Conservation (phyloP, 2,113 vertebrate species). For the Ceyx cyanopectus region DNA sequence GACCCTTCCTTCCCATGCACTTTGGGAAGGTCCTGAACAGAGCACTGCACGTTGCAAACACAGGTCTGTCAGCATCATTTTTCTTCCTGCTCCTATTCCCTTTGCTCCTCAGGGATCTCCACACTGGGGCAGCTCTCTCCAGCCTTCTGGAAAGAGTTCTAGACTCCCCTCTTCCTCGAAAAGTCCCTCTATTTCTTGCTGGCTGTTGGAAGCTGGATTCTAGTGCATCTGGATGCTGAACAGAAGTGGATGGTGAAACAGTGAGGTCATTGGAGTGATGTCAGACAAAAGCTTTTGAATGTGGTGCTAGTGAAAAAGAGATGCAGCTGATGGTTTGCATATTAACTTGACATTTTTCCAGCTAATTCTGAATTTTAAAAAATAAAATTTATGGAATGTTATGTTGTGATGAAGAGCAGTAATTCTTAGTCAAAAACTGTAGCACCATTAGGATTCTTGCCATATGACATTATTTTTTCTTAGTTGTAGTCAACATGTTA, state of each 20-base stretch:
- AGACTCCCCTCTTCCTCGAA: neutral
- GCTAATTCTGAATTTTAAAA: neutral
- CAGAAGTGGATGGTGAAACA: neutral
- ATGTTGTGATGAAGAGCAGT: neutral
- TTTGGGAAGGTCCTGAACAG: neutral
- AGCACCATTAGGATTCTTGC: neutral
- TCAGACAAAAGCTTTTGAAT: neutral
- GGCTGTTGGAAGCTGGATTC: neutral
- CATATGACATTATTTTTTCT: neutral
- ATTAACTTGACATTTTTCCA: neutral
- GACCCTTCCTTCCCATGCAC: neutral
- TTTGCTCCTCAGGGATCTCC: neutral
- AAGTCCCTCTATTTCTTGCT: neutral
- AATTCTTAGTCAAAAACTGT: neutral
- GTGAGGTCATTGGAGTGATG: neutral
- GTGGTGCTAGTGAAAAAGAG: neutral
- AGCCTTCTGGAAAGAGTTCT: neutral
- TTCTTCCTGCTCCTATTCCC: neutral
- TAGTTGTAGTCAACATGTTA: neutral
- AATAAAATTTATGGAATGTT: neutral
- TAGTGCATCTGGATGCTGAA: neutral
- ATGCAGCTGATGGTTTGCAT: neutral
- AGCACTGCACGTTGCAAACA: neutral
- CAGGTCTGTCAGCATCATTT: neutral
- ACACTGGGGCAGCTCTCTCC: neutral